phyloP scores from a whole-genome alignment of 2,113 vertebrate species.

The Chaetops frenatus region DNA sequence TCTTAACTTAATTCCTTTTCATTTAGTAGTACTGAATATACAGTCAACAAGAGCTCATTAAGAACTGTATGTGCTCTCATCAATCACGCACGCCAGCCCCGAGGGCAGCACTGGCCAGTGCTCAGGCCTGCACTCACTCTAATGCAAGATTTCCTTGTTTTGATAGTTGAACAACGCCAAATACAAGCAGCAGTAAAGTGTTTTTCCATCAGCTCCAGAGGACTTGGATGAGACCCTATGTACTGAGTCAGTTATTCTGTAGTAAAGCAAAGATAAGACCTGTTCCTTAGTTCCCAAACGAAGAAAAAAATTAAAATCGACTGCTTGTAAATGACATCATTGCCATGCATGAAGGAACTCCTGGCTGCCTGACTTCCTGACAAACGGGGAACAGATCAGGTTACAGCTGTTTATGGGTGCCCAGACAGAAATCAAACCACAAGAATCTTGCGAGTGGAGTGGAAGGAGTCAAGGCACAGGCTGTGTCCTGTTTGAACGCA shows the following conservation, averaged over 20 bases:
- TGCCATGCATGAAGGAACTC: background rate
- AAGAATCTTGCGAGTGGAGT: background rate
- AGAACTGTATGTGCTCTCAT: conserved; percentile 27
- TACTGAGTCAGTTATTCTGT: background rate
- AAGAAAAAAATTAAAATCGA: background rate
- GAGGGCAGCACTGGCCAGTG: background rate
- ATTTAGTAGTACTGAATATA: background rate
- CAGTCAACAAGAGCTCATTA: conserved; percentile 42
- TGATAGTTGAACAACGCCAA: conserved; percentile 5
- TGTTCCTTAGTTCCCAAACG: background rate
- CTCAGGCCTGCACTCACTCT: background rate
- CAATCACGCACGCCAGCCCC: background rate
- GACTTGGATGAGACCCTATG: background rate
- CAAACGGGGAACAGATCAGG: background rate
- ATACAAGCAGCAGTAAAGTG: background rate
- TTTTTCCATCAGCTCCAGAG: background rate
- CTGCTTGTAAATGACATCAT: background rate
- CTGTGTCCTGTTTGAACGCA: background rate
- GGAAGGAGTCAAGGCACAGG: background rate
- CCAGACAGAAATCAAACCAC: conserved; percentile 30
- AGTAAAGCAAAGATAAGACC: background rate
- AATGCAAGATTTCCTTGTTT: background rate
- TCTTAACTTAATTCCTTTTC: background rate
- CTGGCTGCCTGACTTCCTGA: background rate
- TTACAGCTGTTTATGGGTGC: conserved; percentile 26